These are phyloP conservation scores for Neuroterus valhalla DNA, from an alignment of 1,140 invertebrate genomes.

Conservation along the genomic window DNA sequence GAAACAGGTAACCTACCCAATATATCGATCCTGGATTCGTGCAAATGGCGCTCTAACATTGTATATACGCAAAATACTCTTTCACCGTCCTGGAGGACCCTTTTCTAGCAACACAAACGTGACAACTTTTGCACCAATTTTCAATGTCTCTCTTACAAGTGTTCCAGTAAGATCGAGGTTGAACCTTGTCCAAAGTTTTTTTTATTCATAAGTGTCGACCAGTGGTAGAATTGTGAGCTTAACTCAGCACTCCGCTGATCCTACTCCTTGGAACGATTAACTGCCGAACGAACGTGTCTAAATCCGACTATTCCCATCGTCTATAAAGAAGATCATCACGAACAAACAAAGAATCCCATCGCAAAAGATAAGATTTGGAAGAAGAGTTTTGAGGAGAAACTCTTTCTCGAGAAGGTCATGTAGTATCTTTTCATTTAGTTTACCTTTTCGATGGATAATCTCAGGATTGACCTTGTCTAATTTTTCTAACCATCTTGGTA, in stretches of 20 bases:
- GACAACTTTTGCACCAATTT: constrained; percentile 53
- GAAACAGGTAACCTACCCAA: constrained; percentile 43
- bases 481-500: no score
- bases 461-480: no score
- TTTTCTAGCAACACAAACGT: constrained; percentile 46
- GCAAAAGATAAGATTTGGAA: no score
- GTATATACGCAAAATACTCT: constrained; percentile 46
- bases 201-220: constrained; percentile 38
- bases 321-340: no score
- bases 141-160: constrained; percentile 47
- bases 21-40: constrained; percentile 48
- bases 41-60: constrained; percentile 42
- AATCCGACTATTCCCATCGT: not conserved
- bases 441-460: no score
- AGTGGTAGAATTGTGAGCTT: constrained; percentile 26
- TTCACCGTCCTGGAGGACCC: constrained; percentile 39
- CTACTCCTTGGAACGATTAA: constrained; percentile 40
- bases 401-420: no score
- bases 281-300: constrained; percentile 31
- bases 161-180: constrained; percentile 47
- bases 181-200: constrained; percentile 41
- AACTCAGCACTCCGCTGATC: constrained; percentile 13
- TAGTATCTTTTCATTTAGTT: no score
- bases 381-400: no score
- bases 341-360: no score